Evolutionary conservation across 2,113 vertebrate genomes (phyloP).

Genomic region (Amazona guildingii): DNA sequence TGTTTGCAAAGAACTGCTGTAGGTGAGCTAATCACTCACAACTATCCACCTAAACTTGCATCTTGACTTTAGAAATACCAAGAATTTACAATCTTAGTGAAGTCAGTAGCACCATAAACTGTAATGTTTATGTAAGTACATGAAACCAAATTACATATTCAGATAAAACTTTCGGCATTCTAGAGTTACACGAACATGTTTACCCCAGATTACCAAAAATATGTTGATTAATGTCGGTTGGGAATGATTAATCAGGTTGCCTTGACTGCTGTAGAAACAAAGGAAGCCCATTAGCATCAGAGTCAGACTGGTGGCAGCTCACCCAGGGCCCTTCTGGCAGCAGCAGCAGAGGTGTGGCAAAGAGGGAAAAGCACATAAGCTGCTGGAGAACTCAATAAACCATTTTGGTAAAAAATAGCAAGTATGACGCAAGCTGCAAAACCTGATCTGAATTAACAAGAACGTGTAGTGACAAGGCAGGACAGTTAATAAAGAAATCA

Average conservation of each 20-base stretch:
- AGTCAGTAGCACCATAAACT: not conserved
- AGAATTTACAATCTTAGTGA: not conserved
- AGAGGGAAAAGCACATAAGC: not conserved
- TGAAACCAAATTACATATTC: not conserved
- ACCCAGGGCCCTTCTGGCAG: not conserved
- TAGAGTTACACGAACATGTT: not conserved
- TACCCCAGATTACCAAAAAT: not conserved
- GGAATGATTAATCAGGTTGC: not conserved
- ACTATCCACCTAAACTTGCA: not conserved
- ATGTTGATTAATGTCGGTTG: not conserved
- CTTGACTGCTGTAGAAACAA: not conserved
- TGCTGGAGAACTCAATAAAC: not conserved
- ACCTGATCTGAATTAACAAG: slow-evolving; percentile 11
- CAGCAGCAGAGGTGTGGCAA: not conserved
- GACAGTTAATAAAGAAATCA: slow-evolving; percentile 49
- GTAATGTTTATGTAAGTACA: not conserved
- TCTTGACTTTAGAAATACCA: not conserved
- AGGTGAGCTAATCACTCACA: not conserved
- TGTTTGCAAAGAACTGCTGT: not conserved
- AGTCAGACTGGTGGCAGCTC: not conserved
- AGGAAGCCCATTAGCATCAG: not conserved
- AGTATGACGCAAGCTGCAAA: not conserved
- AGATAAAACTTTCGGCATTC: not conserved
- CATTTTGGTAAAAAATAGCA: not conserved
- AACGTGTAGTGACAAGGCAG: not conserved